Base-by-base conservation (phyloP, 2,888 invertebrate genomes). In the Euplexia lucipara region DNA sequence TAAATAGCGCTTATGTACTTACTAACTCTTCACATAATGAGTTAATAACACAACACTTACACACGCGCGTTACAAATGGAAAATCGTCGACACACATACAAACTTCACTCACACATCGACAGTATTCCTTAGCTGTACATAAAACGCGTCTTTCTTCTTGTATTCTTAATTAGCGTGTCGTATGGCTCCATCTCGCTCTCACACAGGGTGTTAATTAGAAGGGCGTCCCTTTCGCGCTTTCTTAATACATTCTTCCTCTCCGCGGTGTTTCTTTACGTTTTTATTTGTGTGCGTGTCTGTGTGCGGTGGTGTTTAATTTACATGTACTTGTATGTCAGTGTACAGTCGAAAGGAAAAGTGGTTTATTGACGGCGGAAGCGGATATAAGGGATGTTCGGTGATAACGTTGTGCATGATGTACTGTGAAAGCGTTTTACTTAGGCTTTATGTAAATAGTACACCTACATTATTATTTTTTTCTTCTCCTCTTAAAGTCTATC, bases 161-260 rank as follows among this genome's bases (percentile, higher is more conserved):
- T 96, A 96, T 96, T 96, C 96, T 96, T 96, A 96, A 96, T 96
- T 96, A 96, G 96, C 96, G 96, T 96, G 95, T 91, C 93, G 92
- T 87, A 71, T 89, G 69, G 73, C 58, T 41, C 87, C 72, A 87
- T 95, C 96, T 87, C 91, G 90, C 89, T 96, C 94, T 78, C 88
- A 80, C 95, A 47, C 72, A 81, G 78, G 83, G 91, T 91, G 92
- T 91, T 95, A 95, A 94, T 94, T 94, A 94, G 91, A 89, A 90
- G 87, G 83, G 88, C 85, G 91, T 96, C 96, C 85, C 93, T 85
- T 87, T 96, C 95, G 78, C 93, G 94, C 96, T 94, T 94, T 95
- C 95, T 95, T 95, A 95, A 95, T 95, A 95, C 95, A 94, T 95
- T 95, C 95, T 95, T 95, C 95, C 95, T 95, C 95, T 95, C 91